These are phyloP conservation scores for Autographa pulchrina DNA, from an alignment of 2,888 invertebrate genomes.

Conservation along the genomic window DNA sequence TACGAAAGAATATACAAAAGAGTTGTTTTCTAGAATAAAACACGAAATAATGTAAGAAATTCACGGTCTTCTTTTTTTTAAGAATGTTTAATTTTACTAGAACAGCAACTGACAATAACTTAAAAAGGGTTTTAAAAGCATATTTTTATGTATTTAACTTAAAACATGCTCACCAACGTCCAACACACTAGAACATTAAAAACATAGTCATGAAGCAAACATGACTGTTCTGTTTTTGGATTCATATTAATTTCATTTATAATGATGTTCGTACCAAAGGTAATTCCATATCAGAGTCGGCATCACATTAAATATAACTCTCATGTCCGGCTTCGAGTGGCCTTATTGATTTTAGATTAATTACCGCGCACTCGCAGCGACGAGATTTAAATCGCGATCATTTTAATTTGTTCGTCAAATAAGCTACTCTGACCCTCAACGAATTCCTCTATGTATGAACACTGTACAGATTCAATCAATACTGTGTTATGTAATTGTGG, in stretches of 20 bases:
- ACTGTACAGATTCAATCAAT: constrained; percentile 37
- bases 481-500: constrained; percentile 15
- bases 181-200: too few relatives aligned
- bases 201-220: too few relatives aligned
- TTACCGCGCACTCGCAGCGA: constrained; percentile 52
- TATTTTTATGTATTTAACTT: too few relatives aligned
- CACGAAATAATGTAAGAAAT: neutral
- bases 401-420: constrained; percentile 36
- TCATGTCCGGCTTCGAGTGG: constrained; percentile 39
- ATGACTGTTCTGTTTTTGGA: too few relatives aligned
- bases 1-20: neutral
- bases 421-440: neutral
- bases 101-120: too few relatives aligned
- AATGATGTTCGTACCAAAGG: neutral
- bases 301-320: constrained; percentile 48
- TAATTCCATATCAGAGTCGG: constrained; percentile 41
- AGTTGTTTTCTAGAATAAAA: neutral
- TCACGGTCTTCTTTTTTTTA: neutral
- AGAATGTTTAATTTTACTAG: too few relatives aligned
- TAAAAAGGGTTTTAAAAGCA: too few relatives aligned
- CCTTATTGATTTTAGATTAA: constrained; percentile 70
- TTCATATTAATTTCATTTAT: too few relatives aligned
- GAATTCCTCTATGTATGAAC: neutral
- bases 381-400: constrained; percentile 39
- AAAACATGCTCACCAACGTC: too few relatives aligned